phyloP scores from a whole-genome alignment of 2,888 invertebrate genomes.

The Erynnis tages region DNA sequence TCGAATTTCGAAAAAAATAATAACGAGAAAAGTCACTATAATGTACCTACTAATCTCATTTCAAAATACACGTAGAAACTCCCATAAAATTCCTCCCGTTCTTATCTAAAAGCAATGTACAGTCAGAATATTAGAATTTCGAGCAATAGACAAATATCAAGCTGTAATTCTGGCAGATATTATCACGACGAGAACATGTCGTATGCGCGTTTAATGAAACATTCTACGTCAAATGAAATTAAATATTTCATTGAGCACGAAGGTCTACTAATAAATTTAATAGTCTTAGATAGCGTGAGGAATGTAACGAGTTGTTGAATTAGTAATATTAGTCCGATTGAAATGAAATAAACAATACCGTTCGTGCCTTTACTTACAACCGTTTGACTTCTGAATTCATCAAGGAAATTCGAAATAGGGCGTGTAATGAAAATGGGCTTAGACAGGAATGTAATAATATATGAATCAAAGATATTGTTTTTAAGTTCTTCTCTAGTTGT shows the following conservation, averaged over 20 bases:
- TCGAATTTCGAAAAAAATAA: no score
- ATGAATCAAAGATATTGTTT: no score
- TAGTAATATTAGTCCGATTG: constrained; percentile 22
- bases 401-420: background rate
- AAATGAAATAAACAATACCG: constrained; percentile 22
- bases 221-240: constrained; percentile 22
- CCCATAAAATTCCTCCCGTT: no score
- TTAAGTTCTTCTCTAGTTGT: no score
- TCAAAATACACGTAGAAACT: no score
- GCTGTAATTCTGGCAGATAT: constrained; percentile 6
- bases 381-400: constrained; percentile 1
- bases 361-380: constrained; percentile 1
- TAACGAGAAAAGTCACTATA: no score
- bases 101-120: no score
- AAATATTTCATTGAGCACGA: constrained; percentile 23
- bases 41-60: no score
- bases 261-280: constrained; percentile 21
- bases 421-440: no score
- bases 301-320: constrained; percentile 18
- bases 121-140: background rate
- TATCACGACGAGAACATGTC: constrained; percentile 10
- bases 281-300: constrained; percentile 11
- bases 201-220: constrained; percentile 16
- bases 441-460: no score
- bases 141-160: constrained; percentile 7